phyloP scores from a whole-genome alignment of 2,797 vertebrate species.

The Chaunax sp. region DNA sequence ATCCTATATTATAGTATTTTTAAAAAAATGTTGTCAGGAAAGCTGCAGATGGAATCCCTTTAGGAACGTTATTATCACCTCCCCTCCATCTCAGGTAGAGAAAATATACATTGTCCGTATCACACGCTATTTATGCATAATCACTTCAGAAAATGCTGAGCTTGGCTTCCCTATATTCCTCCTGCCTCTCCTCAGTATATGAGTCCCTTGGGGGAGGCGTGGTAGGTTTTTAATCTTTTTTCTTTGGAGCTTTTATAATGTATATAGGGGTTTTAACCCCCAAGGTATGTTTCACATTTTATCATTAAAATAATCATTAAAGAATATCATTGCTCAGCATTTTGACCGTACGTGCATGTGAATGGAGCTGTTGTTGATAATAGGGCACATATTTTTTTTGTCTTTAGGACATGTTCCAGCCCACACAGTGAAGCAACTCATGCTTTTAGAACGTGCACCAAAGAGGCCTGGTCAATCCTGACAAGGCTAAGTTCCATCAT shows the following conservation, averaged over 20 bases:
- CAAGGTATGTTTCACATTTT: slow-evolving; percentile 50
- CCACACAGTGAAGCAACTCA: background rate
- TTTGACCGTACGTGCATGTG: slow-evolving; percentile 14
- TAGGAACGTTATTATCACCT: background rate
- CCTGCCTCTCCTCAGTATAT: slow-evolving; percentile 23
- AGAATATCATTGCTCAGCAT: slow-evolving; percentile 64
- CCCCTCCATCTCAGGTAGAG: slow-evolving; percentile 19
- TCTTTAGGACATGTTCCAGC: background rate
- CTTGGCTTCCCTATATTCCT: slow-evolving; percentile 9
- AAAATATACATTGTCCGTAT: slow-evolving; percentile 17
- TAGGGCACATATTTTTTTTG: slow-evolving; percentile 5
- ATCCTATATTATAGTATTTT: no score
- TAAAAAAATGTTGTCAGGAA: no score
- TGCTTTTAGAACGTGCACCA: background rate
- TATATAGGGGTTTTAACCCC: slow-evolving; percentile 53
- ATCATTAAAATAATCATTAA: slow-evolving; percentile 61
- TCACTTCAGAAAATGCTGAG: slow-evolving; percentile 64
- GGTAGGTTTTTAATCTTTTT: slow-evolving; percentile 58
- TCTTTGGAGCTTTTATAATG: slow-evolving; percentile 56
- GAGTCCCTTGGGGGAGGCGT: slow-evolving; percentile 43
- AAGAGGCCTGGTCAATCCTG: slow-evolving; percentile 6
- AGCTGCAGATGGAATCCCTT: slow-evolving; percentile 5
- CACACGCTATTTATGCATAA: slow-evolving; percentile 39
- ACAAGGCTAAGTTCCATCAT: background rate
- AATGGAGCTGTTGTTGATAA: slow-evolving; percentile 28